These are phyloP conservation scores for Polyommatus iphigenia DNA, from an alignment of 2,888 invertebrate species.

Conservation along the genomic window DNA sequence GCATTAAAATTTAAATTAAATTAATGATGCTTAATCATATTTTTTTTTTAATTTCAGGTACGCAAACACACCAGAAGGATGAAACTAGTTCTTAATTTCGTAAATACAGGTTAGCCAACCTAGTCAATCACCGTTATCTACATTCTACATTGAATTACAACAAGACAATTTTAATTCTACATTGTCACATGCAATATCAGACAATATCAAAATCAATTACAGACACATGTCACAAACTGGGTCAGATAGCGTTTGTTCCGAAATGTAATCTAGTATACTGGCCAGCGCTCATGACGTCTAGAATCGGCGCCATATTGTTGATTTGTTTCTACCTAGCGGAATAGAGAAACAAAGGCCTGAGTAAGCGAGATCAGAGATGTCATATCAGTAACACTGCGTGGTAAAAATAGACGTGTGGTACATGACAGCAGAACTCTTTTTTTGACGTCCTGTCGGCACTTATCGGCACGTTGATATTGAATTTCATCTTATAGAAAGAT, in stretches of 20 bases:
- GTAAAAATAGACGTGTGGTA: no score
- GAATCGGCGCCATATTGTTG: no score
- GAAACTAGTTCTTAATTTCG: neutral
- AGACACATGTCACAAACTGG: constrained; percentile 32
- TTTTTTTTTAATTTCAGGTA: neutral
- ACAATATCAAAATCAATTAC: constrained; percentile 10
- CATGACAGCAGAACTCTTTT: no score
- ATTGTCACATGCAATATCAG: constrained; percentile 12
- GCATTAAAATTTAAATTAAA: no score
- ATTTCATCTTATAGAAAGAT: no score
- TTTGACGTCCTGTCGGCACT: no score
- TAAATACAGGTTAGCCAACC: neutral
- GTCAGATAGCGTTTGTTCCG: constrained; percentile 27
- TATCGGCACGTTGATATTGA: no score
- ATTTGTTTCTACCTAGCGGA: no score
- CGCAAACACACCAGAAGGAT: neutral
- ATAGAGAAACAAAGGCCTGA: no score
- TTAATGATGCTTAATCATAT: neutral
- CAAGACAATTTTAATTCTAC: constrained; percentile 11
- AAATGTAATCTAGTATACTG: neutral
- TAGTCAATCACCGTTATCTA: neutral
- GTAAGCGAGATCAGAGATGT: no score
- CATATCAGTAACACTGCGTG: no score
- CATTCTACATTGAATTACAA: neutral
- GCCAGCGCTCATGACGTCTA: neutral